A percentile compares a stretch with the other conserved stretches of the same genome.
Evolutionary conservation across 2,113 vertebrate genomes (phyloP).

Genomic region (Dinomys branickii): DNA sequence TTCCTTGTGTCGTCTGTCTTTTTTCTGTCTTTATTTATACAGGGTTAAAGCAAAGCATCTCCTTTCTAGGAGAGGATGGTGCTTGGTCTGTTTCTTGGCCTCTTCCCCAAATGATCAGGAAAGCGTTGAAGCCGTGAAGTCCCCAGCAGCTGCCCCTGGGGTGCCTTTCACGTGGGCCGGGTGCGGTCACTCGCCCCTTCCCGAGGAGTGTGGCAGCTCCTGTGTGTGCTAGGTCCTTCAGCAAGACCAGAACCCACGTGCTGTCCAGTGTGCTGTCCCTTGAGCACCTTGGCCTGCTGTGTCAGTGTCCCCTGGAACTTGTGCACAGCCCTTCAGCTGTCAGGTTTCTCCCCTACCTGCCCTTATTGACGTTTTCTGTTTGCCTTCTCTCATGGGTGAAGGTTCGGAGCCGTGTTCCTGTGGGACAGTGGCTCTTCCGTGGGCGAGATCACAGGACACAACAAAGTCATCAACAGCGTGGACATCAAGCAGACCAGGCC

Average conservation of each 20-base stretch:
- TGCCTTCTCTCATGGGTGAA: constrained; percentile 74
- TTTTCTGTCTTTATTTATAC: neutral
- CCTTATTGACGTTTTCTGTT: neutral
- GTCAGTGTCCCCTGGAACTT: fast-evolving
- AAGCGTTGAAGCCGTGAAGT: fast-evolving
- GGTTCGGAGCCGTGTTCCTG: constrained; percentile 95
- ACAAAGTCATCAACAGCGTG: constrained; percentile 95
- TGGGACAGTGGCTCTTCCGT: constrained; percentile 97
- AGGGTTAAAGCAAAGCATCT: neutral
- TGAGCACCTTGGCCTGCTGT: fast-evolving
- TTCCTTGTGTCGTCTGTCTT: neutral
- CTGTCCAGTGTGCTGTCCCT: fast-evolving
- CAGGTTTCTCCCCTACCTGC: fast-evolving
- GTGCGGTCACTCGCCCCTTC: fast-evolving
- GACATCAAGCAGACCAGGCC: constrained; percentile 95
- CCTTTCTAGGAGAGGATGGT: neutral
- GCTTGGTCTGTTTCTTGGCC: too few relatives aligned
- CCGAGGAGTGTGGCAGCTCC: too few relatives aligned
- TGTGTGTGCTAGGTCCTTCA: neutral
- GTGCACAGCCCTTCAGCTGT: fast-evolving
- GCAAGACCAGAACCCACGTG: fast-evolving
- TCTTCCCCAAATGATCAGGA: neutral
- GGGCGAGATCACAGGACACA: constrained; percentile 93
- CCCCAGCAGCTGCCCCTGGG: neutral
- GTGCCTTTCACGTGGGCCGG: neutral